phyloP scores from a whole-genome alignment of 2,888 invertebrate genomes.

The Drosophila stalkeri region DNA sequence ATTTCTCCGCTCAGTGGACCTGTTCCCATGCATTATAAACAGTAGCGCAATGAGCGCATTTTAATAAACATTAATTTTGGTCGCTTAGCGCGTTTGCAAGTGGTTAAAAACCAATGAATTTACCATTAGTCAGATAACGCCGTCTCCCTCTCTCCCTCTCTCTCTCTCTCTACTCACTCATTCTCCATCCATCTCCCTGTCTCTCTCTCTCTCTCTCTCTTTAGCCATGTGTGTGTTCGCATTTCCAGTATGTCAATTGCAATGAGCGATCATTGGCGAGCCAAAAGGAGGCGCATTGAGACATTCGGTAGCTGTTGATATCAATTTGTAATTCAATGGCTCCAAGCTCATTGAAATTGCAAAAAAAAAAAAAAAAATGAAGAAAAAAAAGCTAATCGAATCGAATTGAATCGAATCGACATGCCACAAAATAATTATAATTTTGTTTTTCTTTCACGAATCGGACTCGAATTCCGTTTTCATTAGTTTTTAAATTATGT shows the following conservation, averaged over 20 bases:
- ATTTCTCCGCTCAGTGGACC: conserved; percentile 5
- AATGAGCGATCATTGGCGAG: conserved; percentile 19
- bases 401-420: conserved; percentile 3
- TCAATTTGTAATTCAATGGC: conserved; percentile 49
- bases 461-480: neutral
- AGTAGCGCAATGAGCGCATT: conserved; percentile 20
- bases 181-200: neutral
- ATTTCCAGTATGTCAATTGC: conserved; percentile 15
- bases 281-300: conserved; percentile 13
- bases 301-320: conserved; percentile 17
- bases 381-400: conserved; percentile 1
- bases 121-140: conserved; percentile 24
- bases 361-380: conserved; percentile 15
- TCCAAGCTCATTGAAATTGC: conserved; percentile 32
- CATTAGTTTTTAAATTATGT: conserved; percentile 21
- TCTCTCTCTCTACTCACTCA: neutral
- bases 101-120: conserved; percentile 33
- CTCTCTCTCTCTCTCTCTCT: neutral
- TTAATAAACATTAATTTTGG: conserved; percentile 14
- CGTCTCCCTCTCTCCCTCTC: neutral
- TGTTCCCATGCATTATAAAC: conserved; percentile 6
- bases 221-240: neutral
- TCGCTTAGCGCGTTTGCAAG: conserved; percentile 33
- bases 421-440: conserved; percentile 7
- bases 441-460: neutral